Percentiles rank a stretch among this genome's conserved stretches.
phyloP scores from a whole-genome alignment of 1,140 invertebrate species.

The Drosophila suzukii region DNA sequence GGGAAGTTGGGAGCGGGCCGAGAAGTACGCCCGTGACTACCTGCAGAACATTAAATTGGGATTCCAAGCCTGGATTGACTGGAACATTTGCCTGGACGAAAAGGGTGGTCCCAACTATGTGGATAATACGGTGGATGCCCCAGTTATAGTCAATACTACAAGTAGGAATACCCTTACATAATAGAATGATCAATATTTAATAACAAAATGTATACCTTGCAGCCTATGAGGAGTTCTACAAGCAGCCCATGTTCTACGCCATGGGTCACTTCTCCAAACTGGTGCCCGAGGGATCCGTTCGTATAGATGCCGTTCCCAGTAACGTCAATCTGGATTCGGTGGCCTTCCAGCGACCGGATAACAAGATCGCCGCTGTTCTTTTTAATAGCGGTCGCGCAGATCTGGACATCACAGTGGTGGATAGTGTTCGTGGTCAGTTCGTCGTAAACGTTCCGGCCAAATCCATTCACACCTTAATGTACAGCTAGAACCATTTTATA shows the following conservation, averaged over 20 bases:
- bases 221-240: slow-evolving; percentile 90
- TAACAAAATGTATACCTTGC: background rate
- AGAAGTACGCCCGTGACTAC: slow-evolving; percentile 86
- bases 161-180: slow-evolving; percentile 20
- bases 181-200: background rate
- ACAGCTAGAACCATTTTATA: slow-evolving; percentile 41
- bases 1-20: slow-evolving; percentile 90
- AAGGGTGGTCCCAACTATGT: slow-evolving; percentile 93
- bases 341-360: slow-evolving; percentile 87
- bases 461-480: slow-evolving; percentile 76
- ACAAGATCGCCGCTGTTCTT: slow-evolving; percentile 86
- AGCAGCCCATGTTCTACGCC: slow-evolving; percentile 95
- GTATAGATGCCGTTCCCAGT: slow-evolving; percentile 79
- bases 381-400: slow-evolving; percentile 86
- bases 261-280: slow-evolving; percentile 95
- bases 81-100: slow-evolving; percentile 92
- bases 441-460: slow-evolving; percentile 65
- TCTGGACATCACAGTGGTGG: slow-evolving; percentile 59
- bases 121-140: slow-evolving; percentile 90
- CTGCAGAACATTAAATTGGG: slow-evolving; percentile 89
- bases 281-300: slow-evolving; percentile 87
- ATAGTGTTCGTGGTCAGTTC: slow-evolving; percentile 58
- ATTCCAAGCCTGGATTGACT: slow-evolving; percentile 93
- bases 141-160: slow-evolving; percentile 89
- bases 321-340: slow-evolving; percentile 76